Conservation (phyloP, 2,797 vertebrate species). For the Acrocephalus scirpaceus region DNA sequence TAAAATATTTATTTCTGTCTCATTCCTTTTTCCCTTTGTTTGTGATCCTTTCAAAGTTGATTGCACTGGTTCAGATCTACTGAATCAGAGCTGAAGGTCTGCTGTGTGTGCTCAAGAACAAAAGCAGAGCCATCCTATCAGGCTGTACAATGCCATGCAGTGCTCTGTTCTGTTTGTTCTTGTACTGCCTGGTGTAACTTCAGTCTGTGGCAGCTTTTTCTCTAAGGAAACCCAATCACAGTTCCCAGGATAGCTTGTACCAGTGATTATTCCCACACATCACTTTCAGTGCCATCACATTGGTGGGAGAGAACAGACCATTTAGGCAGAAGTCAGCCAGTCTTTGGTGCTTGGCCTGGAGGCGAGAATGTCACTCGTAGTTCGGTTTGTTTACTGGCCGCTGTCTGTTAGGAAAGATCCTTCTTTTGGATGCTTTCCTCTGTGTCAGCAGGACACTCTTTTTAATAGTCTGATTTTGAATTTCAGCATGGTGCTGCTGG, state of each 20-base stretch:
- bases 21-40: neutral
- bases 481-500: neutral
- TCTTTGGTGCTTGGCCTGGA: neutral
- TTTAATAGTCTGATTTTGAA: neutral
- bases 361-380: neutral
- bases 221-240: neutral
- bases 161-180: neutral
- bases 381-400: neutral
- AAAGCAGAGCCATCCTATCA: neutral
- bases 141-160: fast-evolving
- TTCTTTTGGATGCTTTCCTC: neutral
- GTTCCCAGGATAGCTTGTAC: neutral
- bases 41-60: neutral
- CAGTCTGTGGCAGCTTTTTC: neutral
- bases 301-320: neutral
- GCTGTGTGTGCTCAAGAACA: neutral
- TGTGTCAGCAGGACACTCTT: neutral
- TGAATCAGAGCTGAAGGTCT: neutral
- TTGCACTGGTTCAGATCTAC: neutral
- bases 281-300: neutral
- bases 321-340: neutral
- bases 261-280: neutral
- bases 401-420: neutral
- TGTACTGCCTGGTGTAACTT: neutral
- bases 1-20: neutral